phyloP scores from a whole-genome alignment of 2,888 invertebrate genomes.

The Kuschelorhynchus macadamiae region DNA sequence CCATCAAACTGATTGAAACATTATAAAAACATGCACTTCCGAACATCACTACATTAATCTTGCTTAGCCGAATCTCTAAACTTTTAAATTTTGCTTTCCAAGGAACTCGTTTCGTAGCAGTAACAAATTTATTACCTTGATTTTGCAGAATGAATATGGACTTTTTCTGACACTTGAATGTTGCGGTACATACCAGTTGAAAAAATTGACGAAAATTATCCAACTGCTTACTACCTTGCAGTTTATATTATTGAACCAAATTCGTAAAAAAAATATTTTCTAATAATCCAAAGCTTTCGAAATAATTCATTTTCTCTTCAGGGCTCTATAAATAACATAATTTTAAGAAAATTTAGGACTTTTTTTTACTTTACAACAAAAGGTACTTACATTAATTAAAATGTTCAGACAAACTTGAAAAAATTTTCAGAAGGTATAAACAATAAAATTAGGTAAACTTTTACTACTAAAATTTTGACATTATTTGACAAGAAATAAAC shows the following conservation, averaged over 20 bases:
- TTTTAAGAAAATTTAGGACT: no score
- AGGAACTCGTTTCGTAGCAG: neutral
- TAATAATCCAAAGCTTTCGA: no score
- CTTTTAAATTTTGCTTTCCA: constrained; percentile 48
- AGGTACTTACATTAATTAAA: no score
- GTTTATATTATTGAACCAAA: no score
- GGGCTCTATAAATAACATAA: no score
- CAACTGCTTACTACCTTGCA: no score
- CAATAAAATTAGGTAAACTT: no score
- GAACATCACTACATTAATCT: constrained; percentile 52
- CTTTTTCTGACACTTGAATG: neutral
- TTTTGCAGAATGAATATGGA: constrained; percentile 26
- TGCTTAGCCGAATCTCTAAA: constrained; percentile 53
- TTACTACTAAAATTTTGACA: no score
- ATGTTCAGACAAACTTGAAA: neutral
- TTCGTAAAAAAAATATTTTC: no score
- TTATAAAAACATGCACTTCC: constrained; percentile 56
- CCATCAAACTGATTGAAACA: constrained; percentile 59
- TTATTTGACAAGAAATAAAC: no score
- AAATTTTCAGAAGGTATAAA: neutral
- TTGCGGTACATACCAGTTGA: neutral
- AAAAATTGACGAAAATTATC: neutral
- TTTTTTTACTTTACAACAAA: no score
- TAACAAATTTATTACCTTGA: constrained; percentile 36
- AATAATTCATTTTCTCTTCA: no score